Evolutionary conservation across 2,888 invertebrate genomes (phyloP), one percentile per base, ranked within the genome.

Genomic region (Macrosoma leucophasiata): DNA sequence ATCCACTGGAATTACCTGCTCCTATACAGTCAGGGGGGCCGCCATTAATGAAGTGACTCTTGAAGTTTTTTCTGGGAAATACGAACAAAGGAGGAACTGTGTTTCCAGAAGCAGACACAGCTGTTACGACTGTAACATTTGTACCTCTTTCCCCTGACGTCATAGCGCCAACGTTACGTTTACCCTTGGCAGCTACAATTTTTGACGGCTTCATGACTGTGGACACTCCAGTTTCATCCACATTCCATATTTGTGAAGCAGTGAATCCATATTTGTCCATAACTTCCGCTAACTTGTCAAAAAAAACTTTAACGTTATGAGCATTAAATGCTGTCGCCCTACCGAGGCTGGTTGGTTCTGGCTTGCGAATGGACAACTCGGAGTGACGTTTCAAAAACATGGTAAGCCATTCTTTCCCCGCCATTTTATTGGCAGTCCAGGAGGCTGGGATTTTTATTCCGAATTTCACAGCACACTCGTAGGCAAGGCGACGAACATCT

Each of bases 251-350:
- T 10, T 37, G 9, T 34, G 25, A 13, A 2, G 34, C 40, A 25
- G 29, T 42, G 36, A 46, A 48, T 40, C 41, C 35, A 39, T 48
- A 28, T 38, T 28, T 47, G 23, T 49, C 46, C 33, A 50, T 39
- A 28, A 54, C 46, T 33, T 37, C 39, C 24, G 41, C 47, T 36
- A 52, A 47, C 41, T 58, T 52, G 13, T 51, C 48, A 45, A 52
- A 51, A 51, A 39, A 50, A 43, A 29, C 29, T 34, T 33, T 36
- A 28, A 48, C 51, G 42, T 55, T 52, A n/a, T 43, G 36, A 19
- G 28, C 43, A 47, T 57, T 48, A 48, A 55, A 57, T 38, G 49
- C 44, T 36, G 52, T 55, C 35, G 46, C 48, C 40, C 56, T 47
- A 39, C 48, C 45, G 30, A 49, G 41, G 41, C 50, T 49, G 9